A percentile compares a stretch with the other conserved stretches of the same genome.
Evolutionary conservation across 2,113 vertebrate species (phyloP).

Genomic region (Festucalex cinctus): DNA sequence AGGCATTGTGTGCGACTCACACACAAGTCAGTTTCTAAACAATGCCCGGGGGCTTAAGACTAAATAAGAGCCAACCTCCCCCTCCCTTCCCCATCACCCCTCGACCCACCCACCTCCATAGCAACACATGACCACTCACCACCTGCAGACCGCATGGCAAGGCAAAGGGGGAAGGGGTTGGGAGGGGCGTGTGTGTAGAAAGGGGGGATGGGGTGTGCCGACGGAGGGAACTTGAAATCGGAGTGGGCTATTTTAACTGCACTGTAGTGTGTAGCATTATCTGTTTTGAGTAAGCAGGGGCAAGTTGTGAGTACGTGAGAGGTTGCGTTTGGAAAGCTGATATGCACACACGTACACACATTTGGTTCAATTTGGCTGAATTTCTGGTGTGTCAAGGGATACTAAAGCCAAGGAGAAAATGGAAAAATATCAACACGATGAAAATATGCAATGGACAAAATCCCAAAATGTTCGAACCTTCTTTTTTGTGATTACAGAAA

Average conservation of each 20-base stretch:
- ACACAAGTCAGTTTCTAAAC: slow-evolving; percentile 47
- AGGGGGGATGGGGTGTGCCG: neutral
- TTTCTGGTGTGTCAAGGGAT: too few relatives aligned
- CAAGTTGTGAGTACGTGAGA: slow-evolving; percentile 4
- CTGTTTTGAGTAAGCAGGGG: slow-evolving; percentile 27
- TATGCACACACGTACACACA: neutral
- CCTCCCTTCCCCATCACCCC: neutral
- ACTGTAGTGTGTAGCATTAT: slow-evolving; percentile 33
- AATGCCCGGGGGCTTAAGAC: slow-evolving; percentile 53
- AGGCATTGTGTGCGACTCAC: slow-evolving; percentile 42
- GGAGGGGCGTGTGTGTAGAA: neutral
- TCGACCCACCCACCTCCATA: slow-evolving; percentile 12
- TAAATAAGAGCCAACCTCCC: slow-evolving; percentile 47
- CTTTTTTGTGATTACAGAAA: too few relatives aligned
- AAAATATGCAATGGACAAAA: too few relatives aligned
- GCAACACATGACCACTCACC: slow-evolving; percentile 48
- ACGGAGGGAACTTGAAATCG: slow-evolving; percentile 34
- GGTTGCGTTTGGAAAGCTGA: slow-evolving; percentile 18
- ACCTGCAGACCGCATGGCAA: slow-evolving; percentile 42
- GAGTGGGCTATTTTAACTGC: slow-evolving; percentile 29
- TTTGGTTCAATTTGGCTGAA: too few relatives aligned
- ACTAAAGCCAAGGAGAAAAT: too few relatives aligned
- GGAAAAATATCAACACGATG: too few relatives aligned
- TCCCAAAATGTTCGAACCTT: too few relatives aligned
- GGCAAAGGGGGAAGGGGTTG: neutral